These are phyloP conservation scores for Sphecodes monilicornis DNA, from an alignment of 2,888 invertebrate genomes.

Conservation along the genomic window DNA sequence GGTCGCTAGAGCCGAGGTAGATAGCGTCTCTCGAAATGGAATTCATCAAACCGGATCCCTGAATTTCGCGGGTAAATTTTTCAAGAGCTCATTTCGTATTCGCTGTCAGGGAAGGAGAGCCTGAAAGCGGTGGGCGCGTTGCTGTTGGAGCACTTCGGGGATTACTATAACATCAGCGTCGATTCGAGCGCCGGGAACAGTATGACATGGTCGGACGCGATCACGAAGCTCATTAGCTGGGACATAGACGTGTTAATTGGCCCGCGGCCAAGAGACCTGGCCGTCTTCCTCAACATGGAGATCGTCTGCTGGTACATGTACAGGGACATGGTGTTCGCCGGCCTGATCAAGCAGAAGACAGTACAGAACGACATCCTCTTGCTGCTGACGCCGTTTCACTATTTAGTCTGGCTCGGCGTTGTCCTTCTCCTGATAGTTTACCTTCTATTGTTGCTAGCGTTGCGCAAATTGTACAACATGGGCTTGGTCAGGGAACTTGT, in stretches of 20 bases:
- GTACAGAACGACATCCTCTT: slow-evolving; percentile 28
- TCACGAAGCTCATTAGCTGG: slow-evolving; percentile 24
- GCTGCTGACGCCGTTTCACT: slow-evolving; percentile 53
- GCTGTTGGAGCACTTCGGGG: slow-evolving; percentile 37
- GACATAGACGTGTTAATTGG: slow-evolving; percentile 42
- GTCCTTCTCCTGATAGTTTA: slow-evolving; percentile 34
- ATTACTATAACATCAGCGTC: slow-evolving; percentile 17
- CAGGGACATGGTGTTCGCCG: slow-evolving; percentile 43
- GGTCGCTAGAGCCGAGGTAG: background rate
- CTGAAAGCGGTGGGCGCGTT: slow-evolving; percentile 13
- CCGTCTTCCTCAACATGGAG: slow-evolving; percentile 34
- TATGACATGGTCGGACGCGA: slow-evolving; percentile 30
- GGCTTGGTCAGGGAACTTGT: slow-evolving; percentile 53
- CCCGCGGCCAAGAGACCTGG: slow-evolving; percentile 9
- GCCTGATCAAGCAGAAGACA: background rate
- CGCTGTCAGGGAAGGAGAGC: slow-evolving; percentile 21
- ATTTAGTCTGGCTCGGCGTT: slow-evolving; percentile 44
- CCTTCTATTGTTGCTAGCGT: slow-evolving; percentile 19
- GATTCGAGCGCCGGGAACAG: slow-evolving; percentile 1
- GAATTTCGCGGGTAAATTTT: background rate
- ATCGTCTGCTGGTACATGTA: slow-evolving; percentile 50
- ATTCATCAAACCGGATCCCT: background rate
- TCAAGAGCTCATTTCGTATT: background rate
- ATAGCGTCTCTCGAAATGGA: background rate
- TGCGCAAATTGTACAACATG: slow-evolving; percentile 19